Conservation (phyloP, 1,140 invertebrate species). For the Drosophila lacteicornis region DNA sequence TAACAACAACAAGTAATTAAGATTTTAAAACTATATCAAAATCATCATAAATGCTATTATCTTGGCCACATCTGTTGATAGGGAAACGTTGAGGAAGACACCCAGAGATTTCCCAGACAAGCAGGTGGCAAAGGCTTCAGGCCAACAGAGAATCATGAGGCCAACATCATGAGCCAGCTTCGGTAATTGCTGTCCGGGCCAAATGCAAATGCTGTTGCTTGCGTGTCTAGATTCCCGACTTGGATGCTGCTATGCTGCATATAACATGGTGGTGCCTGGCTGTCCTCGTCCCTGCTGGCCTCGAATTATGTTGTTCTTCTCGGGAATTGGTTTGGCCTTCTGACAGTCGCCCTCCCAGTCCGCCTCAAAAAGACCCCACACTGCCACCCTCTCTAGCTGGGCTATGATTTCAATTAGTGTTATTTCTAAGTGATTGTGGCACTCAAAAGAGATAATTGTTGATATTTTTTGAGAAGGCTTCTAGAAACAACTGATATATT, state of each 20-base stretch:
- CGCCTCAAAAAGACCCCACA: neutral
- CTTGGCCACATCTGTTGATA: conserved; percentile 12
- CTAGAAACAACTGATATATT: neutral
- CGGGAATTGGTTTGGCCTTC: conserved; percentile 55
- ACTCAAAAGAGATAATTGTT: conserved; percentile 15
- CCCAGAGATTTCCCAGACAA: conserved; percentile 73
- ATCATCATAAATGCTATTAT: neutral
- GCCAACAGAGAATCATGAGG: conserved; percentile 64
- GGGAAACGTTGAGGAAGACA: conserved; percentile 7
- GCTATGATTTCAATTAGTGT: conserved; percentile 74
- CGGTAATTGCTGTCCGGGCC: conserved; percentile 69
- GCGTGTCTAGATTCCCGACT: conserved; percentile 41
- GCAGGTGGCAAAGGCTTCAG: conserved; percentile 74
- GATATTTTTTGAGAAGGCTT: conserved; percentile 5
- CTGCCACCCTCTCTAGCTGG: conserved; percentile 9
- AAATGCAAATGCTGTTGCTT: conserved; percentile 74
- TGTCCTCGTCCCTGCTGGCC: conserved; percentile 25
- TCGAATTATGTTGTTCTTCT: conserved; percentile 73
- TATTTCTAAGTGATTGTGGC: conserved; percentile 21
- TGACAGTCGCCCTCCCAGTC: conserved; percentile 13
- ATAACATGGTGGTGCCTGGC: conserved; percentile 17
- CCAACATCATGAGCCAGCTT: conserved; percentile 61
- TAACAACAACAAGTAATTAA: neutral
- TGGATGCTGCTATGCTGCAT: conserved; percentile 42
- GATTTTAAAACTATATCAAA: neutral